A percentile compares a stretch with the other conserved stretches of the same genome.
Evolutionary conservation across 1,140 invertebrate genomes (phyloP).

Genomic region (Tetranychus urticae): DNA sequence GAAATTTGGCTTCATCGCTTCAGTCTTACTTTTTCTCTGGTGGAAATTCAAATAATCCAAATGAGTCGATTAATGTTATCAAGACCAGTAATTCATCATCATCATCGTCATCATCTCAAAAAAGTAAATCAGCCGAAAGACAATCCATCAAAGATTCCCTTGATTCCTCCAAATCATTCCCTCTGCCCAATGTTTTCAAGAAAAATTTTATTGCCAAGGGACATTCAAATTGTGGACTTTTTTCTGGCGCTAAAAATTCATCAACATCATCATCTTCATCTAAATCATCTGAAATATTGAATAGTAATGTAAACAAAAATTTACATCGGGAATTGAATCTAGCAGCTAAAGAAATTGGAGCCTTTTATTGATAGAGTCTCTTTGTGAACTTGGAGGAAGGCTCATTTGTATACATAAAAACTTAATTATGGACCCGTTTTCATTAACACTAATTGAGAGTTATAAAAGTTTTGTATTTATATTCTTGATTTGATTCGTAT

Average conservation of each 20-base stretch:
- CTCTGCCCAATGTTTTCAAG: conserved; percentile 11
- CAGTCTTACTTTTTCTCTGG: conserved; percentile 3
- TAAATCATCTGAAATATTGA: no score
- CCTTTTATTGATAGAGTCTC: no score
- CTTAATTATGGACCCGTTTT: no score
- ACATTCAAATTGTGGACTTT: conserved; percentile 11
- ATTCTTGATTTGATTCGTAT: no score
- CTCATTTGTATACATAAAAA: no score
- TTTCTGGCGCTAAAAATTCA: conserved; percentile 4
- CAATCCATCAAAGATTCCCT: neutral
- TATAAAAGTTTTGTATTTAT: no score
- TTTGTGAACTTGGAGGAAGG: no score
- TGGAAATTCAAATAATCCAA: neutral
- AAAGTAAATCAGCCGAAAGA: neutral
- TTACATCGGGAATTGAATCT: no score
- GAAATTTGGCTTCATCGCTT: neutral
- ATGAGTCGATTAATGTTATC: neutral
- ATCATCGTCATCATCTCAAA: neutral
- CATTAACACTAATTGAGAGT: no score
- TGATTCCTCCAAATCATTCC: conserved; percentile 4
- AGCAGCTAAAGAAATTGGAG: no score
- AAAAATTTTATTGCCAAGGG: conserved; percentile 12
- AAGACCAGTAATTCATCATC: neutral
- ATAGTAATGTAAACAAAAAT: no score
- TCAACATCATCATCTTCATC: neutral